Evolutionary conservation across 2,113 vertebrate genomes (phyloP).

Genomic region (Beaufortia kweichowensis): DNA sequence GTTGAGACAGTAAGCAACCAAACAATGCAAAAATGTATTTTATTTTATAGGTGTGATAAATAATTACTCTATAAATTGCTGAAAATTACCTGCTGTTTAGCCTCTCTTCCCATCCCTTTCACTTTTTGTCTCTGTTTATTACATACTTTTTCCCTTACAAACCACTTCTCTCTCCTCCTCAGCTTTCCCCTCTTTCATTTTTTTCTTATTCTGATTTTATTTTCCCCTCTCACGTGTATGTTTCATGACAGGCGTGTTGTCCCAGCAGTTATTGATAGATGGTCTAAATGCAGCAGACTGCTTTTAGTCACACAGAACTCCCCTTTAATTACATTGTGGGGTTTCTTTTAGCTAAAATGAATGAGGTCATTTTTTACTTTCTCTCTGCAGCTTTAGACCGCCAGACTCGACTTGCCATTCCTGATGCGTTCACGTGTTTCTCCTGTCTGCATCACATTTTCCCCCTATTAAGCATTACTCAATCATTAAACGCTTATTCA

Average conservation of each 20-base stretch:
- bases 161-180: conserved; percentile 7
- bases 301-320: conserved; percentile 56
- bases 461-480: neutral
- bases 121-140: conserved; percentile 3
- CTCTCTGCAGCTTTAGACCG: conserved; percentile 32
- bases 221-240: conserved; percentile 41
- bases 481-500: conserved; percentile 47
- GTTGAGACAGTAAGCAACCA: no score
- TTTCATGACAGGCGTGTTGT: conserved; percentile 41
- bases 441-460: conserved; percentile 27
- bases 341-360: conserved; percentile 49
- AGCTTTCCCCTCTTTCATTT: conserved; percentile 1
- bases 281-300: conserved; percentile 54
- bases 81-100: conserved; percentile 23
- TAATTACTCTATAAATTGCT: conserved; percentile 18
- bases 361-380: conserved; percentile 22
- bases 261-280: conserved; percentile 52
- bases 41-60: no score
- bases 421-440: conserved; percentile 8
- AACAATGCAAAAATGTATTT: no score
- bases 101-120: neutral
- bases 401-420: conserved; percentile 13
- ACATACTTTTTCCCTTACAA: neutral
- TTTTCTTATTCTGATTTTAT: neutral
- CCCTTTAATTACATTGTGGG: conserved; percentile 61